Evolutionary conservation across 2,797 vertebrate genomes (phyloP).

Genomic region (Geotrypetes seraphini): DNA sequence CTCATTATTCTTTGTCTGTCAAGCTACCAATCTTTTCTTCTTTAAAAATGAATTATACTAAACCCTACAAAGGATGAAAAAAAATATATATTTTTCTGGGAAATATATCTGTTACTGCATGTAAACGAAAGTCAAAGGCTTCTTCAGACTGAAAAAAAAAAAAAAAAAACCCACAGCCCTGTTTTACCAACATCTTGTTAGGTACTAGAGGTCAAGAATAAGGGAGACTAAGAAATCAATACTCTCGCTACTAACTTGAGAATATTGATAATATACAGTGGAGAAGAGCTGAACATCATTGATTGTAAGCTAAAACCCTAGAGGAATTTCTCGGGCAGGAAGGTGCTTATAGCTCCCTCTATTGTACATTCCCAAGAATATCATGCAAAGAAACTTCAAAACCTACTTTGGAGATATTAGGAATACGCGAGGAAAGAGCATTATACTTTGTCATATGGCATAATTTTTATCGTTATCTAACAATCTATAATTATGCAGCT

Average conservation of each 20-base stretch:
- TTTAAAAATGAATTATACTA: conserved; percentile 19
- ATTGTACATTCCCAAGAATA: not conserved
- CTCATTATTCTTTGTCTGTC: too few species aligned
- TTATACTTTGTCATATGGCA: too few species aligned
- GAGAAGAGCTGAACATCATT: not conserved
- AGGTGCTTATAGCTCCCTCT: not conserved
- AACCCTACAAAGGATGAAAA: not conserved
- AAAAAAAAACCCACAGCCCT: too few species aligned
- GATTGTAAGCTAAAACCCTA: accelerated
- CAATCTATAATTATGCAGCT: not conserved
- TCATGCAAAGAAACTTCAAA: too few species aligned
- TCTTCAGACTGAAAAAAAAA: conserved; percentile 37
- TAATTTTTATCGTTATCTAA: too few species aligned
- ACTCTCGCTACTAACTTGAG: conserved; percentile 13
- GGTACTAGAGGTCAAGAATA: conserved; percentile 1
- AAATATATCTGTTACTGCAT: conserved; percentile 4
- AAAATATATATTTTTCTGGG: not conserved
- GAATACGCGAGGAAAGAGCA: too few species aligned
- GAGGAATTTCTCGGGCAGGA: not conserved
- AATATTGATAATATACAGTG: conserved; percentile 4
- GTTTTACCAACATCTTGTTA: conserved; percentile 22
- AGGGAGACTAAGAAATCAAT: conserved; percentile 21
- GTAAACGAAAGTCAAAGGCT: conserved; percentile 44
- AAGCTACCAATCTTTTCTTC: not conserved
- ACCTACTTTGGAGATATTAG: too few species aligned